Evolutionary conservation across 1,140 invertebrate genomes (phyloP), one percentile per base, ranked within the genome.

Genomic region (Danaus melanippus): DNA sequence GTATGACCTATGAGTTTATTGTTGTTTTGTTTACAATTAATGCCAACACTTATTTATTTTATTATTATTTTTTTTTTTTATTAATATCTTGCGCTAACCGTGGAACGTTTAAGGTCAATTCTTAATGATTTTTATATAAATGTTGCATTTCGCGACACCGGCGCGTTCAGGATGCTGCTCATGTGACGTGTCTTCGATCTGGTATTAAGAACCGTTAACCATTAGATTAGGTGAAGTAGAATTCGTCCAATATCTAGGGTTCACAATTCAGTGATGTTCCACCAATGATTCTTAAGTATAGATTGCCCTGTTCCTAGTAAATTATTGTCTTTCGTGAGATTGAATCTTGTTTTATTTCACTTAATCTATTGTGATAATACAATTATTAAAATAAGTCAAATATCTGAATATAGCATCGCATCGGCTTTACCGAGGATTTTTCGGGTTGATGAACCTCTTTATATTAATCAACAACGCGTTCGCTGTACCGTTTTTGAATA

Each of bases 221-320:
- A 76, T 69, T 82, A 75, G 79, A 86, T 86, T 86, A 86, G 67
- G 67, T 73, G 79, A 82, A 82, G 63, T 69, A 68, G 72, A 77
- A 76, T 65, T 41, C 54, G 56, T 73, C 71, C 70, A 66, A 63
- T 67, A 58, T 61, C 74, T 76, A 79, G 72, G 71, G 69, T 83
- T 73, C 67, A 84, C 83, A 84, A 78, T 86, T 82, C 79, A 84
- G 83, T 86, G 79, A 84, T 84, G 61, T 59, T 67, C 81, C 81
- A 76, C 81, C 83, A 84, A 86, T 84, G 79, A 83, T 77, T 82
- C 21, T 84, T 75, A 72, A 73, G 62, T 80, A 76, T 83, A 83
- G 74, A 78, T 75, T 79, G 66, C 66, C 60, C 73, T 79, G 84
- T 86, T 86, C 84, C 84, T 86, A 86, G 68, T 79, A 78, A 79